Evolutionary conservation across 2,888 invertebrate genomes (phyloP), one percentile per base, ranked within the genome.

Genomic region (Melanophora roralis): DNA sequence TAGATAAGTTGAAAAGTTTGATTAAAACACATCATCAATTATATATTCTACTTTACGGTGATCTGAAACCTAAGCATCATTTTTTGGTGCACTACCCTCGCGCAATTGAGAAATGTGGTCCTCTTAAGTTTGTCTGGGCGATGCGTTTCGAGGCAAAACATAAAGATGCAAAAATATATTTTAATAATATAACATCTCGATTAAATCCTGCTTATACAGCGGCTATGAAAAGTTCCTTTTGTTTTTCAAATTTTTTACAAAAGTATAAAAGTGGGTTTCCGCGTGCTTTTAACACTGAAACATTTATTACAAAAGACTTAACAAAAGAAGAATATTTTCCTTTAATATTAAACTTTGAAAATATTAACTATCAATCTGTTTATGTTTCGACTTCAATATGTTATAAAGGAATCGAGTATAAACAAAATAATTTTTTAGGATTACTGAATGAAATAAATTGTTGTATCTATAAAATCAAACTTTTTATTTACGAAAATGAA

Each of bases 61-160:
- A 72, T 36, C 59, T 79, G 47, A 81, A 79, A 40, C 78, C 79
- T 40, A 76, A 79, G 60, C 62, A 76, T 53, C 40, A 79, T 67
- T 81, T 82, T 64, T 60, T 82, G 19, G 65, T 79, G 55, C 81
- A 81, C 57, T 81, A 78, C 65, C 38, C 60, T 9, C 53, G 67
- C 43, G 75, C 75, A 65, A 78, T 81, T 62, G 53, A 72, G 47
- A 81, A 74, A 69, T 77, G 77, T 65, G 69, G 65, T 43, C 81
- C 69, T 51, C 65, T 77, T 57, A 81, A 77, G 69, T 81, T 72
- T 64, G 38, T 74, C 43, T 76, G 77, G 77, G 40, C 57, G 36
- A 76, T 75, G 71, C 64, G 74, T 40, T 76, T 69, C 69, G 64
- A 69, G 49, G 64, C 57, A 69, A 76, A 76, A 69, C 69, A 76